A percentile compares a stretch with the other conserved stretches of the same genome.
Evolutionary conservation across 2,888 invertebrate genomes (phyloP).

Genomic region (Eubasilissa splendida): DNA sequence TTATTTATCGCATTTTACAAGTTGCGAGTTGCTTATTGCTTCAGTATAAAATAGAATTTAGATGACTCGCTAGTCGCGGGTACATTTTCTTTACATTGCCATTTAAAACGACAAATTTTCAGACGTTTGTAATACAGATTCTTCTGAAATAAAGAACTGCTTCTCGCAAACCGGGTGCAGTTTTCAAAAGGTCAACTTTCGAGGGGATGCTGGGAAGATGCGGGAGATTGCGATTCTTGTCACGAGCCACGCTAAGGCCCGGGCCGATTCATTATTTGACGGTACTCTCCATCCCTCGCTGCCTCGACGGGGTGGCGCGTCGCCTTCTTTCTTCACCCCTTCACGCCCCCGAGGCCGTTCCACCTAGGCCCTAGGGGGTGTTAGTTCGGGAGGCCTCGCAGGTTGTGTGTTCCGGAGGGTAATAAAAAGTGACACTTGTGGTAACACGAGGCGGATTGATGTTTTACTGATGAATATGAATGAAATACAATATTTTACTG

Average conservation of each 20-base stretch:
- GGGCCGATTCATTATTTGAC: slow-evolving; percentile 57
- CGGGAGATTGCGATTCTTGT: slow-evolving; percentile 48
- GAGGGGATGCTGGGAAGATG: slow-evolving; percentile 30
- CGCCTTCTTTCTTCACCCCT: slow-evolving; percentile 19
- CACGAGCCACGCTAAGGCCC: slow-evolving; percentile 54
- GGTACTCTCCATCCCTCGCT: slow-evolving; percentile 22
- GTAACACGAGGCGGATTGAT: slow-evolving; percentile 29
- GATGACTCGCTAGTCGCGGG: no score
- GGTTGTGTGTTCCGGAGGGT: slow-evolving; percentile 37
- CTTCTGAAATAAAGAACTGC: background rate
- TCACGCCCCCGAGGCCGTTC: background rate
- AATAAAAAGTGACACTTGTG: slow-evolving; percentile 40
- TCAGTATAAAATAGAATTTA: no score
- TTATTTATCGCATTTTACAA: no score
- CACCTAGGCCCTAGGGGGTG: background rate
- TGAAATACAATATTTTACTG: background rate
- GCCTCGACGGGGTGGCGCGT: background rate
- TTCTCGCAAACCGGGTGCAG: slow-evolving; percentile 36
- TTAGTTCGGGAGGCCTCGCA: slow-evolving; percentile 6
- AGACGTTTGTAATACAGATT: no score
- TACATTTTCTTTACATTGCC: no score
- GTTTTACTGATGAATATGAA: slow-evolving; percentile 31
- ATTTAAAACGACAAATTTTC: no score
- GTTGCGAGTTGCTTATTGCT: no score
- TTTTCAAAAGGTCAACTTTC: slow-evolving; percentile 41